Evolutionary conservation across 2,113 vertebrate genomes (phyloP), one percentile per base, ranked within the genome.

Genomic region (Bothrops jararaca): DNA sequence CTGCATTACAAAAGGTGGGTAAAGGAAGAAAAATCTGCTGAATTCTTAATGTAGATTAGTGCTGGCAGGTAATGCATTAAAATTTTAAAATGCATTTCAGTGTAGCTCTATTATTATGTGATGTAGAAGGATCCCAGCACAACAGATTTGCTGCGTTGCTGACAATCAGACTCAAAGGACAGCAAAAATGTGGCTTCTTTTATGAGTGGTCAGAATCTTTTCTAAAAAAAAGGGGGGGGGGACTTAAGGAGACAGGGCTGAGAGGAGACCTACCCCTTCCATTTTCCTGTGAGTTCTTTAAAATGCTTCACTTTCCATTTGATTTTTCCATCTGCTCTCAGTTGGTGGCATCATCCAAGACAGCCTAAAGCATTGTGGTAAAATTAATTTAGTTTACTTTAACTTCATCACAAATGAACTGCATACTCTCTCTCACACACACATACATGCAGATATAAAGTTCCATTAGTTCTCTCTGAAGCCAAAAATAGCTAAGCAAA

Each of bases 341-440:
- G 91, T 88, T 13, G 9, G 94, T 95, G 93, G 80, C 88, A 88
- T 92, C 80, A 22, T 52, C 26, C 42, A 94, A 87, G 54, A 56
- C 34, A 93, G 85, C 29, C 92, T 96, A 94, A 96, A 95, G 94
- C 13, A 90, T 74, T 24, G 45, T 6, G 53, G 92, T 86, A 97
- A 94, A 95, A 95, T 93, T 93, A 2, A 91, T 93, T 97, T 92
- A 86, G 86, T 96, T 97, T 96, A 89, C 85, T 94, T 94, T 93
- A 92, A 94, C 92, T 95, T 96, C 92, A 85, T 56, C 95, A 94
- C 95, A 96, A 95, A 48, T 23, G 88, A 96, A 93, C 54, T 95
- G 60, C 92, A 95, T n/a, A 88, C 94, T 23, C 34, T 8, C 69
- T 39, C 69, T 39, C n/a, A 2, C 29, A 20, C 15, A 20, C 15